These are phyloP conservation scores for Anoplopoma fimbria DNA, from an alignment of 2,113 vertebrate species.

Conservation along the genomic window DNA sequence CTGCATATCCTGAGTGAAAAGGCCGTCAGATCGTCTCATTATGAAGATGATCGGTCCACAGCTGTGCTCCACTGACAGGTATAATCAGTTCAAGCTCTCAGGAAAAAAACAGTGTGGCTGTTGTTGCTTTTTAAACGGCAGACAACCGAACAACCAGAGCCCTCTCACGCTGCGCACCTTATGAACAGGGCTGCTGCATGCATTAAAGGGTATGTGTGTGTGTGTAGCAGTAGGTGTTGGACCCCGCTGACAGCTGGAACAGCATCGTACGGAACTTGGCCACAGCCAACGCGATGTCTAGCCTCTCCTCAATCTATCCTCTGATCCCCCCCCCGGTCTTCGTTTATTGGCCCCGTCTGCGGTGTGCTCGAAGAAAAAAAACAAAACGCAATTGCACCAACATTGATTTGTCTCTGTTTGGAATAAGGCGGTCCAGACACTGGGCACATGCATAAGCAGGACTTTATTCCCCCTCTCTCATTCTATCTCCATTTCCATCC, in stretches of 20 bases:
- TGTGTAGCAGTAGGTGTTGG: slow-evolving; percentile 40
- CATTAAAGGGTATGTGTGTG: slow-evolving; percentile 29
- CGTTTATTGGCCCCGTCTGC: slow-evolving; percentile 59
- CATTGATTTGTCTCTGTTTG: slow-evolving; percentile 74
- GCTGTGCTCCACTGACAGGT: slow-evolving; percentile 8
- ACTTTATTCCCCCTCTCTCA: background rate
- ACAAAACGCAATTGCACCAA: slow-evolving; percentile 65
- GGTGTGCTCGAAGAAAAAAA: slow-evolving; percentile 46
- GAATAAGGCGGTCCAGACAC: slow-evolving; percentile 65
- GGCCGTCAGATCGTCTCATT: background rate
- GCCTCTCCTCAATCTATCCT: slow-evolving; percentile 24
- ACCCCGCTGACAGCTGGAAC: slow-evolving; percentile 53
- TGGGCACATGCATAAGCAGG: slow-evolving; percentile 39
- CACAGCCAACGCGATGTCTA: slow-evolving; percentile 38
- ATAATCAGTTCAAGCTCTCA: slow-evolving; percentile 14
- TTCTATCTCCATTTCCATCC: slow-evolving; percentile 28
- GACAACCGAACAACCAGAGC: slow-evolving; percentile 32
- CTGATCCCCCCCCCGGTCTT: slow-evolving; percentile 55
- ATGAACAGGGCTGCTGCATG: slow-evolving; percentile 23
- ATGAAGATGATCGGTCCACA: slow-evolving; percentile 21
- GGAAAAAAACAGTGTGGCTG: slow-evolving; percentile 26
- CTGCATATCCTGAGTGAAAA: background rate
- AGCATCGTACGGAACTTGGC: slow-evolving; percentile 45
- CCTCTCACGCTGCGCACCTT: slow-evolving; percentile 27
- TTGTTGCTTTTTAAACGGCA: slow-evolving; percentile 46